Evolutionary conservation across 2,888 invertebrate species (phyloP).

Genomic region (Lepidocyrtoides sp.): DNA sequence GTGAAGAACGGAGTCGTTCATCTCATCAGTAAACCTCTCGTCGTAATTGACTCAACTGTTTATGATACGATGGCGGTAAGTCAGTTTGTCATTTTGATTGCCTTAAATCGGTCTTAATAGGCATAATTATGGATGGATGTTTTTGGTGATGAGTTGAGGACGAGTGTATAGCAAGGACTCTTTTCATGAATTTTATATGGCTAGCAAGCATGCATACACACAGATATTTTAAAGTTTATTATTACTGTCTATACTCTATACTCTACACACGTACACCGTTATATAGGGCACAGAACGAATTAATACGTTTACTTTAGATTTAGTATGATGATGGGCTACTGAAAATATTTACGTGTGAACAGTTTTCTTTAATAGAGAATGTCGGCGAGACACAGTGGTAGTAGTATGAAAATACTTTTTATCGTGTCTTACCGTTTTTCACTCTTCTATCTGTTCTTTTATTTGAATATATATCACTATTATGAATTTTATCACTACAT

Average conservation of each 20-base stretch:
- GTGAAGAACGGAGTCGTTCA: constrained; percentile 97
- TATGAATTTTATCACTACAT: neutral
- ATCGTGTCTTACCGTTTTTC: constrained; percentile 5
- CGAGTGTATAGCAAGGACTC: constrained; percentile 1
- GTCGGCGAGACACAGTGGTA: too few relatives aligned
- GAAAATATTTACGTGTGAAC: constrained; percentile 16
- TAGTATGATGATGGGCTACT: constrained; percentile 1
- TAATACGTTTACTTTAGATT: neutral
- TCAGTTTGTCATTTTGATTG: constrained; percentile 83
- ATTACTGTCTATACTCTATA: neutral
- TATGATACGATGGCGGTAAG: constrained; percentile 95
- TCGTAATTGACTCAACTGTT: constrained; percentile 96
- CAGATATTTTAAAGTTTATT: neutral
- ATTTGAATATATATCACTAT: neutral
- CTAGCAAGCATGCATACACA: neutral
- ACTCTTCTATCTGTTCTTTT: neutral
- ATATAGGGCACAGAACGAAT: constrained; percentile 5
- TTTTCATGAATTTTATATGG: neutral
- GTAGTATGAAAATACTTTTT: neutral
- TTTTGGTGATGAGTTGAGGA: constrained; percentile 46
- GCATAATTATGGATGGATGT: constrained; percentile 78
- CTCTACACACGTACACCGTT: constrained; percentile 1
- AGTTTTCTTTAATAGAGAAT: neutral
- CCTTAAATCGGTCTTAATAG: constrained; percentile 79
- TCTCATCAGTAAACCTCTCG: constrained; percentile 95